A percentile compares a stretch with the other conserved stretches of the same genome.
These are phyloP conservation scores for Tor tambroides DNA, from an alignment of 2,113 vertebrate species.

Conservation along the genomic window DNA sequence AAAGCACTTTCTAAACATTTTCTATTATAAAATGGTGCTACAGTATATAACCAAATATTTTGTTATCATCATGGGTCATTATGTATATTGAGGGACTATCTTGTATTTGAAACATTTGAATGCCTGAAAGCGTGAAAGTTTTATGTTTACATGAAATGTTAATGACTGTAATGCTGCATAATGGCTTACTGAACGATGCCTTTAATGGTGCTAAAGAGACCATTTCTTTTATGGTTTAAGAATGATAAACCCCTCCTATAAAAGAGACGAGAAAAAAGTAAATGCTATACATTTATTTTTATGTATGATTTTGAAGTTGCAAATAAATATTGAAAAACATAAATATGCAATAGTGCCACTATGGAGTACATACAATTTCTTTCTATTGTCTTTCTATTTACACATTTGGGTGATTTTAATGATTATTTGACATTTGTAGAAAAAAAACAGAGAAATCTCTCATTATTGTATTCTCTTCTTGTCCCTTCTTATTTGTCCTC, in stretches of 20 bases:
- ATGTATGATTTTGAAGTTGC: neutral
- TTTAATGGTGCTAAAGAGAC: neutral
- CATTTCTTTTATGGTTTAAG: neutral
- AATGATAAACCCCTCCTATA: neutral
- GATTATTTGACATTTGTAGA: slow-evolving; percentile 9
- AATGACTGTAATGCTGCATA: neutral
- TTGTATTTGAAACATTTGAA: neutral
- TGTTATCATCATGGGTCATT: neutral
- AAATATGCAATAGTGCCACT: slow-evolving; percentile 31
- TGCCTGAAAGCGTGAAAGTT: neutral
- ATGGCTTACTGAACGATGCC: neutral
- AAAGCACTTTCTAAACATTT: neutral
- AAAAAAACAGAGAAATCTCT: neutral
- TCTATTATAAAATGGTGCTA: neutral
- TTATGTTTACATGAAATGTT: neutral
- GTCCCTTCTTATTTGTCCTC: neutral
- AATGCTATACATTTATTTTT: slow-evolving; percentile 36
- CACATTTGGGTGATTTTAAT: slow-evolving; percentile 1
- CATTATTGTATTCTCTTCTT: neutral
- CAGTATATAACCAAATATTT: neutral
- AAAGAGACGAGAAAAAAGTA: neutral
- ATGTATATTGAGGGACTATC: neutral
- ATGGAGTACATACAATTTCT: slow-evolving; percentile 31
- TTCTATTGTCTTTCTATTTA: slow-evolving; percentile 38
- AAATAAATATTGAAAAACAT: slow-evolving; percentile 46